These are phyloP conservation scores for Gopherus evgoodei DNA, from an alignment of 2,113 vertebrate species.

Conservation along the genomic window DNA sequence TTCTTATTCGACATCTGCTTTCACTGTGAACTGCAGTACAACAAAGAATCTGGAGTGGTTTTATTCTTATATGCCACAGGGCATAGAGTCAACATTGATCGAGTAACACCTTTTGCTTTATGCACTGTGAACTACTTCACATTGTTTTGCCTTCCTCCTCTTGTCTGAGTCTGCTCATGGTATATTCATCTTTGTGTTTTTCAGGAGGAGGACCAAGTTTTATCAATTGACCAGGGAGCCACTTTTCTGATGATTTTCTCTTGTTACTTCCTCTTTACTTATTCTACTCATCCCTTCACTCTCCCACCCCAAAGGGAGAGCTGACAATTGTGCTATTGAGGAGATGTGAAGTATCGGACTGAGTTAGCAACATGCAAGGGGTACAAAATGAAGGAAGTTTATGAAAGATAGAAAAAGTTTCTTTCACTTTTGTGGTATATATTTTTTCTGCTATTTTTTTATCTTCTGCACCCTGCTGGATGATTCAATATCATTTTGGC, in stretches of 20 bases:
- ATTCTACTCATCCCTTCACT: neutral
- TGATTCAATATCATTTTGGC: neutral
- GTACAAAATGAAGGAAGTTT: neutral
- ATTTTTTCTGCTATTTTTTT: neutral
- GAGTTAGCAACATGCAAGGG: conserved; percentile 20
- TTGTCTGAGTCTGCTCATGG: neutral
- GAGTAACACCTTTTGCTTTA: neutral
- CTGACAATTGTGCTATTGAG: conserved; percentile 3
- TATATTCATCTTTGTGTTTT: neutral
- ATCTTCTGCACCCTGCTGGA: neutral
- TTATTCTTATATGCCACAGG: neutral
- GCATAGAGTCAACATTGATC: neutral
- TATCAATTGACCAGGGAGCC: neutral
- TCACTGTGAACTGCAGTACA: neutral
- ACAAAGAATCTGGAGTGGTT: neutral
- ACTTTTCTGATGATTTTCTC: neutral
- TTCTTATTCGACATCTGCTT: neutral
- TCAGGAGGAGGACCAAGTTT: neutral
- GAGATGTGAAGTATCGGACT: neutral
- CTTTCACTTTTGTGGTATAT: neutral
- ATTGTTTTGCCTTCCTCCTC: neutral
- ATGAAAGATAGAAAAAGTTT: neutral
- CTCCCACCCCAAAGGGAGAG: neutral
- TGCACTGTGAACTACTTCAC: accelerated
- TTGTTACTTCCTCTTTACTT: neutral